Percentiles rank a stretch among this genome's conserved stretches.
phyloP scores from a whole-genome alignment of 1,140 invertebrate genomes.

The Batillaria attramentaria region DNA sequence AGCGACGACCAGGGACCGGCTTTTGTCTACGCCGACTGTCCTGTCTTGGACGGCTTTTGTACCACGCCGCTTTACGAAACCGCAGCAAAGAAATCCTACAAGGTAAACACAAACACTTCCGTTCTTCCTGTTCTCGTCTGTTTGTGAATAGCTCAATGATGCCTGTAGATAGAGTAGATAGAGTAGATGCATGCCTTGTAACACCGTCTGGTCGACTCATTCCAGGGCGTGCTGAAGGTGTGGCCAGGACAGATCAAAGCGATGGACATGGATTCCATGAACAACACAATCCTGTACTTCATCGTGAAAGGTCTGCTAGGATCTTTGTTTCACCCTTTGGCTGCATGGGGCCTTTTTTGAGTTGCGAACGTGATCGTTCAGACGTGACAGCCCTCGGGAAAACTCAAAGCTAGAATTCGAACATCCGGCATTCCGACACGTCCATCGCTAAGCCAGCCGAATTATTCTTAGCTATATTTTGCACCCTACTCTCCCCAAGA shows the following conservation, averaged over 20 bases:
- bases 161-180: background rate
- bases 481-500: too few species aligned
- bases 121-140: background rate
- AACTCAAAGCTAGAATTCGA: too few species aligned
- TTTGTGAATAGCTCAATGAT: background rate
- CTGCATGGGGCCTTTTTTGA: too few species aligned
- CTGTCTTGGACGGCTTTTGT: conserved; percentile 36
- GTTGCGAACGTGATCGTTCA: too few species aligned
- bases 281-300: conserved; percentile 36
- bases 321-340: background rate
- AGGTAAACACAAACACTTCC: background rate
- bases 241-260: conserved; percentile 39
- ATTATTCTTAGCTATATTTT: too few species aligned
- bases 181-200: background rate
- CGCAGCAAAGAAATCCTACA: conserved; percentile 20
- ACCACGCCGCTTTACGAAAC: conserved; percentile 43
- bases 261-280: conserved; percentile 33
- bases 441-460: too few species aligned
- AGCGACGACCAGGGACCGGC: conserved; percentile 47
- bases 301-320: conserved; percentile 35
- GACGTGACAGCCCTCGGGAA: too few species aligned
- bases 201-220: background rate
- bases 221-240: conserved; percentile 36
- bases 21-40: conserved; percentile 44
- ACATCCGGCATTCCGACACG: too few species aligned